Conservation (phyloP, 2,113 vertebrate genomes). For the Fregetta grallaria region DNA sequence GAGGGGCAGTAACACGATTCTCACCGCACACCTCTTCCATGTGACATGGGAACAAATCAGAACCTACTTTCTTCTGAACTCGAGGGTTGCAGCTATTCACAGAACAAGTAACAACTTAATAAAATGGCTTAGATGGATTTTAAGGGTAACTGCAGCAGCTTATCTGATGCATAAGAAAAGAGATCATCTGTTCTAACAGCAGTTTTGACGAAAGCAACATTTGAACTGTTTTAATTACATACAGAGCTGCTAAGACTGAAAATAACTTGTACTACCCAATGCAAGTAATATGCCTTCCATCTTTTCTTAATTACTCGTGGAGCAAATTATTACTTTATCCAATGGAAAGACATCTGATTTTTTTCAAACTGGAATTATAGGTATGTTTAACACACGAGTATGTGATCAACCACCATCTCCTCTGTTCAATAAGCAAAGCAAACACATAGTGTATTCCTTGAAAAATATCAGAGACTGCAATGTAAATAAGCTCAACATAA, state of each 20-base stretch:
- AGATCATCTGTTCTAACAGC: conserved; percentile 54
- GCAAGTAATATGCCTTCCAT: background rate
- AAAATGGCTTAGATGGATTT: conserved; percentile 65
- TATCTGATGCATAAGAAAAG: conserved; percentile 49
- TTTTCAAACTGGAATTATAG: conserved; percentile 21
- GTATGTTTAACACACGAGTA: background rate
- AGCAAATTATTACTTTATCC: conserved; percentile 35
- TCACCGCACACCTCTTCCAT: conserved; percentile 48
- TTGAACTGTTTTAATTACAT: conserved; percentile 69
- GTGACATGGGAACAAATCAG: conserved; percentile 59
- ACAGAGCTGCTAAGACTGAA: conserved; percentile 47
- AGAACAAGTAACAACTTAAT: conserved; percentile 62
- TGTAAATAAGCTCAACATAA: background rate
- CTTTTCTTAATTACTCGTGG: conserved; percentile 19
- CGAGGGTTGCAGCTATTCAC: conserved; percentile 64
- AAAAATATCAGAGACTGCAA: background rate
- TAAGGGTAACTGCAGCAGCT: conserved; percentile 58
- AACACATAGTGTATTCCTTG: background rate
- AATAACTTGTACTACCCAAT: conserved; percentile 29
- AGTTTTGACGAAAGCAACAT: conserved; percentile 58
- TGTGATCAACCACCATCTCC: background rate
- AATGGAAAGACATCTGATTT: background rate
- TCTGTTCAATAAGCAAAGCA: background rate
- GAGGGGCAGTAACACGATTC: conserved; percentile 1
- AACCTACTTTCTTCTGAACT: conserved; percentile 42